These are phyloP conservation scores for Notothenia coriiceps DNA, from an alignment of 2,113 vertebrate species.

Conservation along the genomic window DNA sequence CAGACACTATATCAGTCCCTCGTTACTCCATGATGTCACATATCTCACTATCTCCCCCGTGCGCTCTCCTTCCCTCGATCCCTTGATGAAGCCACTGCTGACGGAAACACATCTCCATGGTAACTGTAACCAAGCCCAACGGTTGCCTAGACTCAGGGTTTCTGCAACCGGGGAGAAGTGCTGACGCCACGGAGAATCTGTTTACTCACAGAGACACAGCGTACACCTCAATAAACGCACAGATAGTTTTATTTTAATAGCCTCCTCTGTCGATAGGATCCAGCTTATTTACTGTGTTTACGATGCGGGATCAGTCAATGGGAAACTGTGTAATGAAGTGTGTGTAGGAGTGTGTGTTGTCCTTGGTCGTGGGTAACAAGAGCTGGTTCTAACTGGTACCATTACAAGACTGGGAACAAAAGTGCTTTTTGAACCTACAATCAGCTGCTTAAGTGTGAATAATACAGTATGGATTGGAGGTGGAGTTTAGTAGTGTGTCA, in stretches of 20 bases:
- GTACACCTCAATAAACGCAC: conserved; percentile 57
- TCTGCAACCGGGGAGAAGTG: conserved; percentile 57
- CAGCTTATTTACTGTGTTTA: conserved; percentile 63
- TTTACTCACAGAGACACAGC: conserved; percentile 69
- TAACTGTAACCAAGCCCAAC: conserved; percentile 78
- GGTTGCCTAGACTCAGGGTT: conserved; percentile 78
- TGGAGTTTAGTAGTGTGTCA: not conserved
- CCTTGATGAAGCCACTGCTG: conserved; percentile 37
- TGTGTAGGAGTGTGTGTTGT: conserved; percentile 32
- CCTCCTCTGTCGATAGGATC: conserved; percentile 37
- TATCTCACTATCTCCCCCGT: conserved; percentile 34
- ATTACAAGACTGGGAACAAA: not conserved
- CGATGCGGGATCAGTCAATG: conserved; percentile 34
- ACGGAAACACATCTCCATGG: conserved; percentile 78
- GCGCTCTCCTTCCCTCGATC: conserved; percentile 30
- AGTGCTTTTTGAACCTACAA: not conserved
- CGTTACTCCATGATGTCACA: conserved; percentile 30
- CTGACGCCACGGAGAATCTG: conserved; percentile 73
- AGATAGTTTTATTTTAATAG: conserved; percentile 61
- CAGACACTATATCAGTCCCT: conserved; percentile 2
- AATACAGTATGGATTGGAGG: not conserved
- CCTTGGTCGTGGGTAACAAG: not conserved
- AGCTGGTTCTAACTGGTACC: conserved; percentile 14
- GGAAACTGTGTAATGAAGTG: not conserved
- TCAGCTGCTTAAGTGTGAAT: not conserved